Evolutionary conservation across 2,113 vertebrate species (phyloP).

Genomic region (Brachypodius melanocephalos): DNA sequence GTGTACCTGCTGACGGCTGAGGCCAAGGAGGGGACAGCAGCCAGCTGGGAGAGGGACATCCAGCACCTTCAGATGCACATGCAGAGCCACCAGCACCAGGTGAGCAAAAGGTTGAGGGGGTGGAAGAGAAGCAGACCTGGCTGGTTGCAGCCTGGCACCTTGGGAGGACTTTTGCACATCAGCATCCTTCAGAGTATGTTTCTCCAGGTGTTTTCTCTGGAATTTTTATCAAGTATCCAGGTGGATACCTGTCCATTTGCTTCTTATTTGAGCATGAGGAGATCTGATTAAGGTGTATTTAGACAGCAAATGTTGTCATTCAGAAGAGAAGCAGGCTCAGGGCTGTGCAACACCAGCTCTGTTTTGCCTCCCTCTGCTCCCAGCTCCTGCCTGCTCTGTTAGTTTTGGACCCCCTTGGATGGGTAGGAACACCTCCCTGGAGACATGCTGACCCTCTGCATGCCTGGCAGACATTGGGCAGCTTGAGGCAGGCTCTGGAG

Average conservation of each 20-base stretch:
- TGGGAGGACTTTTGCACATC: rapidly evolving
- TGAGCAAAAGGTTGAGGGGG: slow-evolving; percentile 28
- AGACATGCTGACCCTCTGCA: not conserved
- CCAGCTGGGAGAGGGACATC: slow-evolving; percentile 74
- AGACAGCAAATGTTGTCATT: not conserved
- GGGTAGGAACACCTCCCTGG: not conserved
- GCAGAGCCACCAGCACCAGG: slow-evolving; percentile 68
- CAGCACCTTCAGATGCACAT: slow-evolving; percentile 74
- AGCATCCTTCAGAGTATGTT: not conserved
- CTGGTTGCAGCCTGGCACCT: not conserved
- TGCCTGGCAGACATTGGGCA: not conserved
- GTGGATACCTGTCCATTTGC: not conserved
- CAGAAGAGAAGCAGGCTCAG: not conserved
- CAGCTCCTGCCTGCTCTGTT: not conserved
- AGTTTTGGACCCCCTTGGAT: rapidly evolving
- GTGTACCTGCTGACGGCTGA: slow-evolving; percentile 84
- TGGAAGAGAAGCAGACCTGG: not conserved
- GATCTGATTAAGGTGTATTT: not conserved
- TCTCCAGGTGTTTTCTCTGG: not conserved
- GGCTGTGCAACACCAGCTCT: not conserved
- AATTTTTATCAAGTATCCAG: not conserved
- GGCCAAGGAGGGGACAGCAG: slow-evolving; percentile 32
- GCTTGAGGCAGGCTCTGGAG: not conserved
- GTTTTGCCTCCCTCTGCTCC: not conserved
- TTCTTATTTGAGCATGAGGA: not conserved